Conservation (phyloP, 2,888 invertebrate genomes). For the Megamerina dolium region DNA sequence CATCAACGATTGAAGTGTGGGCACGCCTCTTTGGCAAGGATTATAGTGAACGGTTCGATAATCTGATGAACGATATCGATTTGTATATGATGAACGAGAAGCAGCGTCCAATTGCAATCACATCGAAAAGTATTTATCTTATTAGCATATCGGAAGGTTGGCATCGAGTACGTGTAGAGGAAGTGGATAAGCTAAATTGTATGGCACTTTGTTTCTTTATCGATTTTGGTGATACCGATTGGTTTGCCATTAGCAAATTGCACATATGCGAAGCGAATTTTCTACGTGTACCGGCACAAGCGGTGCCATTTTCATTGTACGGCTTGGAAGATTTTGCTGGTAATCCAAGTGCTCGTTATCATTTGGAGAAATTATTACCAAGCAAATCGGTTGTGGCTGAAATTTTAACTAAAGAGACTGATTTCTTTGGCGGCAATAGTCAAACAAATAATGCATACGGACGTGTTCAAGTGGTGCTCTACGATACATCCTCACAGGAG, state of each 20-base stretch:
- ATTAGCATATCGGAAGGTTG: slow-evolving; percentile 52
- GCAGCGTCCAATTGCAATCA: slow-evolving; percentile 27
- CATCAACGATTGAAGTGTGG: slow-evolving; percentile 61
- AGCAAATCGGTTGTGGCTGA: slow-evolving; percentile 57
- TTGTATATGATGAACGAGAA: slow-evolving; percentile 40
- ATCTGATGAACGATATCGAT: slow-evolving; percentile 53
- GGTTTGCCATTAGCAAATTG: slow-evolving; percentile 53
- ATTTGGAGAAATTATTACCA: slow-evolving; percentile 49
- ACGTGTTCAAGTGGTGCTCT: slow-evolving; percentile 56
- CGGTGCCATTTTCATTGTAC: slow-evolving; percentile 62
- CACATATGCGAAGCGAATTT: slow-evolving; percentile 60
- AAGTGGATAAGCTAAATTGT: slow-evolving; percentile 50
- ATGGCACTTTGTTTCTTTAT: slow-evolving; percentile 60
- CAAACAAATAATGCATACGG: slow-evolving; percentile 21
- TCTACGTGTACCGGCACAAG: slow-evolving; percentile 63
- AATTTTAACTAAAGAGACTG: slow-evolving; percentile 44
- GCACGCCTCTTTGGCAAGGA: slow-evolving; percentile 59
- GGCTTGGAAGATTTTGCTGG: slow-evolving; percentile 62
- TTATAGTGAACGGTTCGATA: slow-evolving; percentile 56
- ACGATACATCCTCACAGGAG: slow-evolving; percentile 59
- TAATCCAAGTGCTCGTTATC: slow-evolving; percentile 41
- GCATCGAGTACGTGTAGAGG: slow-evolving; percentile 55
- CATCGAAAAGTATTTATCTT: slow-evolving; percentile 41
- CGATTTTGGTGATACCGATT: slow-evolving; percentile 68
- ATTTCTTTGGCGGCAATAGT: slow-evolving; percentile 28